phyloP scores from a whole-genome alignment of 2,113 vertebrate genomes.

The Anhinga anhinga region DNA sequence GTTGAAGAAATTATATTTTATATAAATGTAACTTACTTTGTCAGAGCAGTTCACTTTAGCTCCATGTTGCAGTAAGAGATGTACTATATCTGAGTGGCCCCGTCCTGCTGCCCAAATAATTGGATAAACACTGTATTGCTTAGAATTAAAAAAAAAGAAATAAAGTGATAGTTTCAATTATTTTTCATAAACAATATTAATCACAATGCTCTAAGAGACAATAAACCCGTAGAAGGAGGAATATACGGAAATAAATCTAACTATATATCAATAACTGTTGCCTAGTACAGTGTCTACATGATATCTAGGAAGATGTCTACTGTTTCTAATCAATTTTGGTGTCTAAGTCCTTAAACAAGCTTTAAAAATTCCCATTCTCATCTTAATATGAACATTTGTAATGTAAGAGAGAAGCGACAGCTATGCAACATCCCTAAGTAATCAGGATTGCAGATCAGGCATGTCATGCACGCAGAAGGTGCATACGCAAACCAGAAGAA shows the following conservation, averaged over 20 bases:
- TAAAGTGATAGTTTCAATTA: background rate
- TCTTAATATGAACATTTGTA: background rate
- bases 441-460: background rate
- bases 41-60: constrained; percentile 99
- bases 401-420: background rate
- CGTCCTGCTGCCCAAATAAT: constrained; percentile 98
- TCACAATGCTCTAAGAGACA: background rate
- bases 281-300: background rate
- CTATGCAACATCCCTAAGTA: background rate
- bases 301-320: background rate
- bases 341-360: background rate
- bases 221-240: background rate
- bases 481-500: background rate
- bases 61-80: constrained; percentile 86
- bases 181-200: background rate
- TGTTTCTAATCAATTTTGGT: background rate
- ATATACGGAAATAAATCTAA: background rate
- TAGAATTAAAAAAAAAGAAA: constrained; percentile 26
- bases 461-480: background rate
- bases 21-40: constrained; percentile 79
- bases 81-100: constrained; percentile 91
- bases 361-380: background rate
- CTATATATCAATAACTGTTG: background rate
- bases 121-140: constrained; percentile 97
- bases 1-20: background rate